phyloP scores from a whole-genome alignment of 2,888 invertebrate species.

The Muscina levida region DNA sequence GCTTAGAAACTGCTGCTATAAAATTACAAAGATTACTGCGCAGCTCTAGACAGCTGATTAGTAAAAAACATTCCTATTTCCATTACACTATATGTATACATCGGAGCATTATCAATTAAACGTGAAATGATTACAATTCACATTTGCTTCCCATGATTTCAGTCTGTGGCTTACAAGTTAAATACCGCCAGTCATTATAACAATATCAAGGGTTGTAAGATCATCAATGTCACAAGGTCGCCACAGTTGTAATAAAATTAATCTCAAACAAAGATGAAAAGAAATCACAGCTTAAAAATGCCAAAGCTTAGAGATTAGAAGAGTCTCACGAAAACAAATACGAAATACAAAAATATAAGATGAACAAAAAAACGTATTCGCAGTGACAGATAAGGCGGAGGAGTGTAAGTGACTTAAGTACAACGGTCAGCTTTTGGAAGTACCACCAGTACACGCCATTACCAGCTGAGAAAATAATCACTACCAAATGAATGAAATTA shows the following conservation, averaged over 20 bases:
- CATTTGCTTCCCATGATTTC: slow-evolving; percentile 34
- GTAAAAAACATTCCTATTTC: too few relatives aligned
- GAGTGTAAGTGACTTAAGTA: neutral
- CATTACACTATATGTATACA: too few relatives aligned
- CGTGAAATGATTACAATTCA: too few relatives aligned
- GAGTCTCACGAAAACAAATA: neutral
- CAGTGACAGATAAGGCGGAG: neutral
- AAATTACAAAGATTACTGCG: too few relatives aligned
- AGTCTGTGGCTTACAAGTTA: too few relatives aligned
- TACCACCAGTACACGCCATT: too few relatives aligned
- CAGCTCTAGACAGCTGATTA: too few relatives aligned
- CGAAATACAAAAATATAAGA: neutral
- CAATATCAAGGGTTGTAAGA: slow-evolving; percentile 6
- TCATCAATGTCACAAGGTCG: slow-evolving; percentile 35
- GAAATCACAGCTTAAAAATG: slow-evolving; percentile 34
- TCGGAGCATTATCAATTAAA: too few relatives aligned
- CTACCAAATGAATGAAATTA: too few relatives aligned
- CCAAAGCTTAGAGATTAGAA: neutral
- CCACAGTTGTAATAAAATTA: slow-evolving; percentile 45
- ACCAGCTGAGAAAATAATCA: too few relatives aligned
- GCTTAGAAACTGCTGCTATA: too few relatives aligned
- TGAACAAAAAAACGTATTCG: neutral
- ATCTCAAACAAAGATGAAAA: slow-evolving; percentile 33
- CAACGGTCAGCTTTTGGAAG: too few relatives aligned
- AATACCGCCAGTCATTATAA: neutral